Evolutionary conservation across 2,113 vertebrate genomes (phyloP).

Genomic region (Crotalus helleri): DNA sequence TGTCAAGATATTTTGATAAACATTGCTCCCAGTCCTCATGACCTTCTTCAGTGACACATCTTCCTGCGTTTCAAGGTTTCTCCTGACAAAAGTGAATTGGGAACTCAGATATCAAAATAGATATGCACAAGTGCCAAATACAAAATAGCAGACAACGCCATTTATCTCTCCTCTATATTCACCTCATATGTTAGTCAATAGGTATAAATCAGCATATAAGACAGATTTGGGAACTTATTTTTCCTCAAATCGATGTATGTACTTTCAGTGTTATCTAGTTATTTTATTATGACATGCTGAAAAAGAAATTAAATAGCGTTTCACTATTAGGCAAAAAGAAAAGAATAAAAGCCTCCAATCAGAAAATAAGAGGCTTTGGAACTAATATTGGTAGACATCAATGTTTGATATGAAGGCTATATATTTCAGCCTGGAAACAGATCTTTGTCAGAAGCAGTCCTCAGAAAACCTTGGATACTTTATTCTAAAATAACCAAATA

Average conservation of each 20-base stretch:
- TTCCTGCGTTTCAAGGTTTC: background rate
- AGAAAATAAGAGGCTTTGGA: background rate
- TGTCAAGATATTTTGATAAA: background rate
- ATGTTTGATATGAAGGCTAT: background rate
- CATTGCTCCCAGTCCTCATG: background rate
- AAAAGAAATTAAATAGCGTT: slow-evolving; percentile 10
- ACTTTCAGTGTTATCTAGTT: background rate
- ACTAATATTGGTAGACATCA: background rate
- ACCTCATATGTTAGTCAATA: background rate
- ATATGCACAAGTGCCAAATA: background rate
- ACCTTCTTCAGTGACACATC: background rate
- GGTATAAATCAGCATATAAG: background rate
- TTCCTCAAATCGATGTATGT: background rate
- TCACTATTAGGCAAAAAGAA: background rate
- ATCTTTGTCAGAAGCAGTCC: background rate
- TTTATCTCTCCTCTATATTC: background rate
- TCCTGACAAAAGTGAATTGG: background rate
- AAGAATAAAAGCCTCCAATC: background rate
- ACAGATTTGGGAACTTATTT: background rate
- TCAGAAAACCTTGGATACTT: background rate
- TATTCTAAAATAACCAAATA: background rate
- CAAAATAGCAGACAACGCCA: background rate
- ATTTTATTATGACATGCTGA: slow-evolving; percentile 30
- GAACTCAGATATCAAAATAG: background rate
- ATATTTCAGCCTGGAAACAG: background rate